Base-by-base conservation (phyloP, 2,888 invertebrate species). In the Tinea semifulvella region DNA sequence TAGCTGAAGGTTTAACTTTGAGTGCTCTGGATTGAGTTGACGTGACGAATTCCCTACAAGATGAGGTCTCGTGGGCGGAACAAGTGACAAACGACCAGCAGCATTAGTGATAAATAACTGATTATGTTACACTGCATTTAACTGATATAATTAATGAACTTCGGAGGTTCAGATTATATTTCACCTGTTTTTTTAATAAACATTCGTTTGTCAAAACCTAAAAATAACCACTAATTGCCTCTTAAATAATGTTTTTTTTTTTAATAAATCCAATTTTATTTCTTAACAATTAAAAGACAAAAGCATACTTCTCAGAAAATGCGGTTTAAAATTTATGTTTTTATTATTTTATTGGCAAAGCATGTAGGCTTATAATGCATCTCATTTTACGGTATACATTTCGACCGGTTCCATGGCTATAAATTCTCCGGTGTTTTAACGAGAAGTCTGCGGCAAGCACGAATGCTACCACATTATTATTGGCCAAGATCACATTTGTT, bases 41-140 rank as follows among this genome's bases (percentile, higher is more conserved):
- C 60, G 66, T 70, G 72, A 76, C 70, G 68, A 70, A 73, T 68
- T 61, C 63, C 61, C 19, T 25, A 43, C 60, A 58, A 69, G 72
- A 65, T 57, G 64, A 55, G 59, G 57, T 60, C 54, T 60, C 68
- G 77, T 77, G 74, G 79, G 77, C 72, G 77, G 71, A 69, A 68
- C 68, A 58, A 57, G 68, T 75, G 79, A 77, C 74, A 80, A 79
- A 79, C 67, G 76, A 70, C 69, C 63, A 61, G 60, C 73, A 75
- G 65, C 71, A 68, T 60, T 62, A 58, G 66, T 76, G 76, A 80
- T 80, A 77, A 79, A 79, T 79, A 76, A 74, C 79, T 76, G 76
- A 79, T 77, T 75, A 68, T 72, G 69, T 75, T 77, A 73, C 76
- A 69, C 65, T 68, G 65, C 67, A 69, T 75, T 76, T 76, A 68